Evolutionary conservation across 2,797 vertebrate genomes (phyloP).

Genomic region (Notamacropus eugenii): DNA sequence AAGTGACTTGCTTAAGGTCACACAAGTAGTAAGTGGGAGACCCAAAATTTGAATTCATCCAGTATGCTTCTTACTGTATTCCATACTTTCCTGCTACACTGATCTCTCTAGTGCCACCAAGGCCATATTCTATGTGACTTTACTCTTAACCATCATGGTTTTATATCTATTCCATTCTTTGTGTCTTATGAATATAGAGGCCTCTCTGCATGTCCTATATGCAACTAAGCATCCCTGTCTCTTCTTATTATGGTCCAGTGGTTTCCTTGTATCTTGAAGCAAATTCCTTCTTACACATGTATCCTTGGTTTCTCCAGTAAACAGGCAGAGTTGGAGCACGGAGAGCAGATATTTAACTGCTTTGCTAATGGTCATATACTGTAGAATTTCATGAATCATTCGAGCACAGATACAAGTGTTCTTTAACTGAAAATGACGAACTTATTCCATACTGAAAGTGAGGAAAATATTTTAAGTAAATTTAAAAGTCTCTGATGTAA

Average conservation of each 20-base stretch:
- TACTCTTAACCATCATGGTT: neutral
- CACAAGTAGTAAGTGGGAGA: too few species aligned
- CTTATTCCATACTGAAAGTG: neutral
- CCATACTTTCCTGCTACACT: neutral
- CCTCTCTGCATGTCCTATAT: neutral
- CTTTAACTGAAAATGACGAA: neutral
- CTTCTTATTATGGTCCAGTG: too few species aligned
- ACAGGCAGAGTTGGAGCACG: neutral
- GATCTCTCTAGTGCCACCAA: neutral
- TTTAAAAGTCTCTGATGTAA: neutral
- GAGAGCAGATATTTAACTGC: neutral
- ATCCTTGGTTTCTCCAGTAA: neutral
- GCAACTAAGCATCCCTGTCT: neutral
- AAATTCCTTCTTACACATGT: neutral
- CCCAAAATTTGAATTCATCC: neutral
- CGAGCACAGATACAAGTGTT: neutral
- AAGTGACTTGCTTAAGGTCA: too few species aligned
- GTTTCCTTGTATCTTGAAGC: neutral
- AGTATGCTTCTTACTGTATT: neutral
- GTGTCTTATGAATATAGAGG: neutral
- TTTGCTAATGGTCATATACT: neutral
- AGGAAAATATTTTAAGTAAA: neutral
- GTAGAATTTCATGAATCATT: neutral
- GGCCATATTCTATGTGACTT: neutral
- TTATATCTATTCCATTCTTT: neutral